Evolutionary conservation across 2,113 vertebrate species (phyloP).

Genomic region (Octodon degus): DNA sequence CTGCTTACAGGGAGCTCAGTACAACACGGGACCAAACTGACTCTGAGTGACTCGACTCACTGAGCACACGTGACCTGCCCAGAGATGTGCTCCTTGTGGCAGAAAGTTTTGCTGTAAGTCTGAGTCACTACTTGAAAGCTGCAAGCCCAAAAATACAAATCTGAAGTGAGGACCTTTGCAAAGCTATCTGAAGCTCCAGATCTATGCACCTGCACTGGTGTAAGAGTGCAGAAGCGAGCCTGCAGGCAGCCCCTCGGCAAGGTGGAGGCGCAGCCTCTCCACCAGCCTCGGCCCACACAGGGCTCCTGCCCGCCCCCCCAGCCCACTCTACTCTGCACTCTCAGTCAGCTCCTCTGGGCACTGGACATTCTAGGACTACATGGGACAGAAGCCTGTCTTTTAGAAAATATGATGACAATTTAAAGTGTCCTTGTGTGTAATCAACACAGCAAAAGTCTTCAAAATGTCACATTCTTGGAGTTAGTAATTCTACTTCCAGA

Average conservation of each 20-base stretch:
- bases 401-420: neutral
- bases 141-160: conserved; percentile 1
- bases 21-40: neutral
- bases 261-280: rapidly evolving
- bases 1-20: neutral
- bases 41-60: neutral
- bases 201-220: too few relatives aligned
- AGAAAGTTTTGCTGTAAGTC: neutral
- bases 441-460: neutral
- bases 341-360: neutral
- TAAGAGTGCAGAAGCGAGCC: neutral
- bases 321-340: neutral
- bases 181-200: neutral
- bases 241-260: neutral
- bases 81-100: neutral
- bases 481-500: conserved; percentile 12
- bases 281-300: neutral
- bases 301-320: neutral
- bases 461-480: neutral
- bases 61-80: neutral
- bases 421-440: neutral
- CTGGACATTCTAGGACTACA: neutral
- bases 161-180: neutral
- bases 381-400: neutral
- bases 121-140: neutral